A percentile compares a stretch with the other conserved stretches of the same genome.
Evolutionary conservation across 2,888 invertebrate genomes (phyloP).

Genomic region (Andrena praecox): DNA sequence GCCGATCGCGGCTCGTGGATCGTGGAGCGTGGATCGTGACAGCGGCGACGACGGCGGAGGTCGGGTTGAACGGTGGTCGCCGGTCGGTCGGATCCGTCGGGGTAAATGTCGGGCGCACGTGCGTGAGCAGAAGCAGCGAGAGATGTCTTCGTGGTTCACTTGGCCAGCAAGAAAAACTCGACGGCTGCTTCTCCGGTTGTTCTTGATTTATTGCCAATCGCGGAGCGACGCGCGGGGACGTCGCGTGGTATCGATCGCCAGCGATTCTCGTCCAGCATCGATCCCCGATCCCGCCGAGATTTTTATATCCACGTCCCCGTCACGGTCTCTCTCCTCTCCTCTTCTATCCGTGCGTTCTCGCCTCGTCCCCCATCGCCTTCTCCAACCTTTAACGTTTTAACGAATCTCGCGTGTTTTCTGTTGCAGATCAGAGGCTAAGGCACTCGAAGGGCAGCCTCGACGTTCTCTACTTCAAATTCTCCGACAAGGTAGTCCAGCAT

Average conservation of each 20-base stretch:
- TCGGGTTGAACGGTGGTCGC: conserved; percentile 24
- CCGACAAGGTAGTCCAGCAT: conserved; percentile 89
- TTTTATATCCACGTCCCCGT: background rate
- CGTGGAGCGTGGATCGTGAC: background rate
- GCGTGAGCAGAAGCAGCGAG: conserved; percentile 8
- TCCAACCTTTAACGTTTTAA: background rate
- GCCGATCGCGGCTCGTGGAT: background rate
- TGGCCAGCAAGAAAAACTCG: conserved; percentile 58
- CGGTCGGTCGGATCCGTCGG: conserved; percentile 14
- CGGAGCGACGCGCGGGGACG: conserved; percentile 20
- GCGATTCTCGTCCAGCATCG: background rate
- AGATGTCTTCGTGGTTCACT: conserved; percentile 14
- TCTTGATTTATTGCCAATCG: conserved; percentile 67
- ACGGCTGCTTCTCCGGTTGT: conserved; percentile 41
- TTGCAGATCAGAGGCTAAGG: conserved; percentile 89
- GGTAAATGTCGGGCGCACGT: conserved; percentile 66
- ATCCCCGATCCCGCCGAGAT: background rate
- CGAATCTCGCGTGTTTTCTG: background rate
- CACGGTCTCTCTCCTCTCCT: background rate
- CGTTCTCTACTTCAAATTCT: conserved; percentile 90
- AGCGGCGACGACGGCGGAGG: conserved; percentile 21
- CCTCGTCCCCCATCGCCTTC: too few species aligned
- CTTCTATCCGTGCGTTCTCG: background rate
- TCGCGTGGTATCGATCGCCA: background rate
- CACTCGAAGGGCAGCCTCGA: conserved; percentile 89